Percentiles rank a stretch among this genome's conserved stretches.
phyloP scores from a whole-genome alignment of 2,888 invertebrate species.

The Sphaerophoria taeniata region DNA sequence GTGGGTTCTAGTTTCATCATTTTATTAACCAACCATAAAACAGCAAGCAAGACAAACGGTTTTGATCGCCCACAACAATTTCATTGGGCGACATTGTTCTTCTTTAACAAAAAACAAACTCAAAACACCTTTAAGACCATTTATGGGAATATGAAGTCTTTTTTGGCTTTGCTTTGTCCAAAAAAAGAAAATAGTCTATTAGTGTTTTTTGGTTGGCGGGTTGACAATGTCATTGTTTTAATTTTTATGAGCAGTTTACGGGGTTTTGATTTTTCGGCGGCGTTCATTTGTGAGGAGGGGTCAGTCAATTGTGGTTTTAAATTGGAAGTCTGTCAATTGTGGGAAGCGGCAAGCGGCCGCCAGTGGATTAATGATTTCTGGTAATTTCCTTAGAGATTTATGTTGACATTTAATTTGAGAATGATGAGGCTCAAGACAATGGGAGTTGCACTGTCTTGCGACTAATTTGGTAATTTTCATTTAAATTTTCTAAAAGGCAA shows the following conservation, averaged over 20 bases:
- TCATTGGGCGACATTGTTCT: conserved; percentile 59
- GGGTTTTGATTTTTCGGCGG: neutral
- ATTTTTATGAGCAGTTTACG: conserved; percentile 12
- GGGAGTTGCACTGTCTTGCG: conserved; percentile 21
- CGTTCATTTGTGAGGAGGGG: conserved; percentile 41
- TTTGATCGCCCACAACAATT: conserved; percentile 63
- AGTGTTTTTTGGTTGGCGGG: conserved; percentile 14
- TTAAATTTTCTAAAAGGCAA: conserved; percentile 22
- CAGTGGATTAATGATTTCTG: conserved; percentile 48
- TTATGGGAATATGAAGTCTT: conserved; percentile 32
- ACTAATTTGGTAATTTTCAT: conserved; percentile 56
- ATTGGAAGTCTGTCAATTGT: conserved; percentile 47
- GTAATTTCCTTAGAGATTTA: conserved; percentile 46
- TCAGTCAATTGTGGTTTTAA: conserved; percentile 35
- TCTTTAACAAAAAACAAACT: neutral
- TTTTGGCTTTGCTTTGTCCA: conserved; percentile 22
- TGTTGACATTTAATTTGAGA: conserved; percentile 43
- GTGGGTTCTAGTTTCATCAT: conserved; percentile 28
- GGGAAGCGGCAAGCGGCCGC: conserved; percentile 38
- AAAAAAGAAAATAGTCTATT: conserved; percentile 11
- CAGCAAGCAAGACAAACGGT: conserved; percentile 46
- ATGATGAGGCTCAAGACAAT: conserved; percentile 34
- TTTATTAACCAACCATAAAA: conserved; percentile 57
- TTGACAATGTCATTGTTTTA: conserved; percentile 45
- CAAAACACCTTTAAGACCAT: conserved; percentile 39